phyloP scores from a whole-genome alignment of 2,113 vertebrate genomes.

The Hydrochoerus hydrochaeris region DNA sequence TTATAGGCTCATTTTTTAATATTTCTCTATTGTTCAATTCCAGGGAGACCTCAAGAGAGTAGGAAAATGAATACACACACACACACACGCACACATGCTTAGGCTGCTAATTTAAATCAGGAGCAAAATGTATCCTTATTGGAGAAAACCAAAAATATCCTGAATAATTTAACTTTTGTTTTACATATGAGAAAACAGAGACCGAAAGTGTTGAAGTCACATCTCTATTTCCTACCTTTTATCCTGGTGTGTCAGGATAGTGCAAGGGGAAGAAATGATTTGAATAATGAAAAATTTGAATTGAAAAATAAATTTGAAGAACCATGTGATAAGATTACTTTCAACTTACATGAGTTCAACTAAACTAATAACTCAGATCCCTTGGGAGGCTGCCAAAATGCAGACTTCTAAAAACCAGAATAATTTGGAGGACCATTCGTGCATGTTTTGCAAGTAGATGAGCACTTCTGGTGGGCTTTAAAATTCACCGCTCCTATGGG shows the following conservation, averaged over 20 bases:
- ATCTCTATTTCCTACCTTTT: background rate
- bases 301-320: constrained; percentile 19
- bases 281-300: background rate
- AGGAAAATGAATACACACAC: background rate
- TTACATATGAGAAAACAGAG: background rate
- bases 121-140: background rate
- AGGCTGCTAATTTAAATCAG: background rate
- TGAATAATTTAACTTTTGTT: background rate
- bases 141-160: background rate
- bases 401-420: constrained; percentile 9
- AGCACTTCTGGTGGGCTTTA: background rate
- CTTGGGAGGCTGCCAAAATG: background rate
- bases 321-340: background rate
- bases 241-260: background rate
- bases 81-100: background rate
- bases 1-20: background rate
- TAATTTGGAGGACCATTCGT: background rate
- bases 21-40: background rate
- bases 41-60: background rate
- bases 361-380: background rate
- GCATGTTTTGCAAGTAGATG: background rate
- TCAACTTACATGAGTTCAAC: background rate
- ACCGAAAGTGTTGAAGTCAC: background rate
- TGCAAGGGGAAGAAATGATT: background rate
- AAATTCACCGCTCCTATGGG: background rate